phyloP scores from a whole-genome alignment of 2,113 vertebrate species.

The Perca schrenkii region DNA sequence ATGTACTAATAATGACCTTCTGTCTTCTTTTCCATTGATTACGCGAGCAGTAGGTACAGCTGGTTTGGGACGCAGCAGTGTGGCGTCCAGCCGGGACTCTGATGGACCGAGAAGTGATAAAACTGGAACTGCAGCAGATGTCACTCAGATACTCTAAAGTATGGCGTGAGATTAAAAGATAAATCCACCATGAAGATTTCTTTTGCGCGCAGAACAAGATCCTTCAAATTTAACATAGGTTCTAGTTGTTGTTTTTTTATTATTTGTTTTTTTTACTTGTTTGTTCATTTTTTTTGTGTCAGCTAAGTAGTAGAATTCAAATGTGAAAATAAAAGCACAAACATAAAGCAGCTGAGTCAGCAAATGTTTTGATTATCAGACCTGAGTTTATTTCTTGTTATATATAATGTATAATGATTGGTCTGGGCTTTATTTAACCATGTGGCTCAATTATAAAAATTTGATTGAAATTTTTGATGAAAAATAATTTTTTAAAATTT shows the following conservation, averaged over 20 bases:
- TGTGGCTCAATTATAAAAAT: neutral
- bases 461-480: too few species aligned
- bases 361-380: neutral
- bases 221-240: neutral
- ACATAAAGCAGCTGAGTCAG: neutral
- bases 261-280: neutral
- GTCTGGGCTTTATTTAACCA: neutral
- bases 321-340: constrained; percentile 46
- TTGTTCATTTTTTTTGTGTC: constrained; percentile 14
- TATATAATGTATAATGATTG: neutral
- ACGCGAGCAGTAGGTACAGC: neutral
- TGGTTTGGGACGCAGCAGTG: neutral
- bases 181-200: neutral
- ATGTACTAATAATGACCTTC: too few species aligned
- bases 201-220: constrained; percentile 11
- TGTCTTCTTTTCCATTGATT: neutral
- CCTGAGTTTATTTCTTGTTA: neutral
- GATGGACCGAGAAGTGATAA: neutral
- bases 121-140: neutral
- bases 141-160: neutral
- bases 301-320: neutral
- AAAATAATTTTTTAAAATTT: too few species aligned
- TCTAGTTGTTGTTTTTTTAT: neutral
- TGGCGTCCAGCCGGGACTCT: constrained; percentile 4
- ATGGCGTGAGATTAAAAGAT: neutral